Base-by-base conservation (phyloP, 2,797 vertebrate genomes). In the Pachyuromys duprasi region DNA sequence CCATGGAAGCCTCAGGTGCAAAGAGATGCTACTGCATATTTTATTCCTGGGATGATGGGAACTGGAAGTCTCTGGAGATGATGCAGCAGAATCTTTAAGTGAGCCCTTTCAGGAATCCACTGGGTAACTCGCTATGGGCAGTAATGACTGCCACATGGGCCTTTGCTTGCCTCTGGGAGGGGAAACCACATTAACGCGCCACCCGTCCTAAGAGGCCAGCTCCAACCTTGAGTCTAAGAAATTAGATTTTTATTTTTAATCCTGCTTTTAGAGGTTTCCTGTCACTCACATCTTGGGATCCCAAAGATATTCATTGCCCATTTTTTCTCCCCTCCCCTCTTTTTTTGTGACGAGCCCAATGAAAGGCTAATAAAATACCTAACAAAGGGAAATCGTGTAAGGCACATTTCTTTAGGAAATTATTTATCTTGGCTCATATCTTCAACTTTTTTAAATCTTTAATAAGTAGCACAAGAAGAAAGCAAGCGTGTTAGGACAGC, bases 21-120 rank as follows among this genome's bases (percentile, higher is more conserved):
- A 90, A 55, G 57, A 89, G 75, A 97, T 96, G 96, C 69, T 96
- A 96, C 95, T 97, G 94, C 98, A 97, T 90, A 94, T 95, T 97
- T 76, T 95, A 98, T 98, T 98, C 97, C 96, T 91, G 97, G 94
- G 95, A 97, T 97, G 94, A 95, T 95, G 97, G 97, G 96, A 98
- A 93, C 94, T 96, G 87, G 95, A 97, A 96, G 95, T 87, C 97
- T 91, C 97, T 93, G 74, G 97, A 98, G 97, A 97, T 83, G 94
- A 97, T 97, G 95, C 94, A 96, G 94, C 91, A 97, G 97, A 96
- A 95, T 55, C 95, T 96, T 97, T 97, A 97, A 98, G 97, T 8
- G 88, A 96, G 63, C 45, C 96, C 93, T 93, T 91, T 95, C 98
- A 98, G 97, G 97, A 98, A 98, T 97, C 96, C 7, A 89, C 84